Conservation (phyloP, 1,140 invertebrate genomes). For the Harpegnathos saltator region DNA sequence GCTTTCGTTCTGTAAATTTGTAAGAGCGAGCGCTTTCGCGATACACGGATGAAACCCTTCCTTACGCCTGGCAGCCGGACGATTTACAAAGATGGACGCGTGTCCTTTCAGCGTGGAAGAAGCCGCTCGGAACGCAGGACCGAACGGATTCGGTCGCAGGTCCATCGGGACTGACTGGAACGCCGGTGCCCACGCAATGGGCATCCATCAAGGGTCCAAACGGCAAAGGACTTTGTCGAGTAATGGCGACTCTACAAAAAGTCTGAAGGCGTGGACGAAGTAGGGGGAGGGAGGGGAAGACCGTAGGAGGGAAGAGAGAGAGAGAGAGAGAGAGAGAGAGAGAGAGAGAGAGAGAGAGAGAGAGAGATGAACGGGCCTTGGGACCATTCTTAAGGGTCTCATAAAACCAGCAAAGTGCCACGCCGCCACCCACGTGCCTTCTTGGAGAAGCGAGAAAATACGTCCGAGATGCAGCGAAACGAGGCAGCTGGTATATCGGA, state of each 20-base stretch:
- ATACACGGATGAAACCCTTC: conserved; percentile 36
- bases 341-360: conserved; percentile 28
- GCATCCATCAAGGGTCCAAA: conserved; percentile 82
- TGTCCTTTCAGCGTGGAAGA: conserved; percentile 65
- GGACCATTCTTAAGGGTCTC: conserved; percentile 80
- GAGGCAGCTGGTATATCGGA: conserved; percentile 81
- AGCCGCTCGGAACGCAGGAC: conserved; percentile 41
- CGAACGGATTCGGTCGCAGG: conserved; percentile 74
- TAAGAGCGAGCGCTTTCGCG: conserved; percentile 3
- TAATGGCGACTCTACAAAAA: conserved; percentile 82
- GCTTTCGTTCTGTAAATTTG: conserved; percentile 66
- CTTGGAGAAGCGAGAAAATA: conserved; percentile 80
- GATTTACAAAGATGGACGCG: conserved; percentile 74
- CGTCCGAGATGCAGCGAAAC: conserved; percentile 67
- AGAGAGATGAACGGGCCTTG: conserved; percentile 66
- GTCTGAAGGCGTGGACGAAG: conserved; percentile 61
- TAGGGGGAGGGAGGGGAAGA: too few relatives aligned
- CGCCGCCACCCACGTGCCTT: conserved; percentile 82
- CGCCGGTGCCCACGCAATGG: conserved; percentile 81
- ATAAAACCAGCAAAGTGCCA: conserved; percentile 83
- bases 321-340: conserved; percentile 49
- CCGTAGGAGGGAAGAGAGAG: too few relatives aligned
- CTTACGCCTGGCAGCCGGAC: conserved; percentile 48
- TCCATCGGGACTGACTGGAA: conserved; percentile 74
- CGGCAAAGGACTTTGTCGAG: conserved; percentile 82